A percentile compares a stretch with the other conserved stretches of the same genome.
Conservation (phyloP, 92 coral and sea anemone species). For the Anthopleura xanthogrammica region DNA sequence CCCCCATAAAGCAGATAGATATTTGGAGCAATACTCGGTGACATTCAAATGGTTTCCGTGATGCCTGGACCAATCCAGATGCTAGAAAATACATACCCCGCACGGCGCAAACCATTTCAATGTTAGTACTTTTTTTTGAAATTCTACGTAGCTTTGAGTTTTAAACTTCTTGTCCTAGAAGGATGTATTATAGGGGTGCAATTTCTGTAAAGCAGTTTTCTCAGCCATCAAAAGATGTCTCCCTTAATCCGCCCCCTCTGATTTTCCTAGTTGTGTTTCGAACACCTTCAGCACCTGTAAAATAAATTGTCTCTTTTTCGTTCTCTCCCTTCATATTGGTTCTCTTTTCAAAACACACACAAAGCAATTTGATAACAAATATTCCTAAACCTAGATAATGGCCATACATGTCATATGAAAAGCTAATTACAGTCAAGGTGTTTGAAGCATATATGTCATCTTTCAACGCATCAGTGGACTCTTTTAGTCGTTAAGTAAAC, state of each 20-base stretch:
- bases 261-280: not conserved
- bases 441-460: not conserved
- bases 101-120: not conserved
- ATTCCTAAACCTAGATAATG: not conserved
- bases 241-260: too few relatives aligned
- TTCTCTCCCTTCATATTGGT: not conserved
- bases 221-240: too few relatives aligned
- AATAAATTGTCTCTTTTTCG: not conserved
- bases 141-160: too few relatives aligned
- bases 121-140: too few relatives aligned
- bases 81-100: not conserved
- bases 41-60: not conserved
- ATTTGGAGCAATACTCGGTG: not conserved
- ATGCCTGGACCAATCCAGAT: not conserved
- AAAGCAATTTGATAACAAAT: not conserved
- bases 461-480: not conserved
- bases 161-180: too few relatives aligned
- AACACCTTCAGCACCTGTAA: conserved; percentile 1
- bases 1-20: too few relatives aligned
- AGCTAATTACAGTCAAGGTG: not conserved
- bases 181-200: too few relatives aligned
- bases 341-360: not conserved
- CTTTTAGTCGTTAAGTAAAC: conserved; percentile 4
- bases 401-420: not conserved
- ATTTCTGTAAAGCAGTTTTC: too few relatives aligned